A percentile compares a stretch with the other conserved stretches of the same genome.
phyloP scores from a whole-genome alignment of 2,113 vertebrate species.

The Haemorhous mexicanus region DNA sequence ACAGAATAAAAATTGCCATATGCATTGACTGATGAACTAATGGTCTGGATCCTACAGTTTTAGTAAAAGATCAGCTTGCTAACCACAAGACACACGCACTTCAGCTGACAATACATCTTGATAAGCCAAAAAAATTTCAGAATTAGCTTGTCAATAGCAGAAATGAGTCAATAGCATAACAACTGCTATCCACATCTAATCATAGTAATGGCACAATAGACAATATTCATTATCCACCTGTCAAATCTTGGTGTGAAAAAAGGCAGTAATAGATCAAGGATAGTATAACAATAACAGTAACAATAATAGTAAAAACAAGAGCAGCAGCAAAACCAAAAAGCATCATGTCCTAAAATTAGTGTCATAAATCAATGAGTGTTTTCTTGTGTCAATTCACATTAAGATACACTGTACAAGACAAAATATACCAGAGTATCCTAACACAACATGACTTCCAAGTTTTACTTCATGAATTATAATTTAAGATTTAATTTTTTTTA shows the following conservation, averaged over 20 bases:
- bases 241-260: slow-evolving; percentile 67
- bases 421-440: slow-evolving; percentile 47
- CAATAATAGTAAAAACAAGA: background rate
- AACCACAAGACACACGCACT: background rate
- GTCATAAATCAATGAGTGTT: slow-evolving; percentile 68
- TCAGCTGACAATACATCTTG: slow-evolving; percentile 51
- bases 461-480: slow-evolving; percentile 58
- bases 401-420: slow-evolving; percentile 53
- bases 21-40: background rate
- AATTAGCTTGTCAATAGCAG: slow-evolving; percentile 68
- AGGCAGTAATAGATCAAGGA: slow-evolving; percentile 63
- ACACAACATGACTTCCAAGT: slow-evolving; percentile 50
- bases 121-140: slow-evolving; percentile 50
- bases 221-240: slow-evolving; percentile 72
- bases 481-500: slow-evolving; percentile 34
- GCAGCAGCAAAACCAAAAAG: background rate
- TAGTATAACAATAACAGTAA: slow-evolving; percentile 21
- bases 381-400: slow-evolving; percentile 73
- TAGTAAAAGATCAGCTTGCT: background rate
- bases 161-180: slow-evolving; percentile 65
- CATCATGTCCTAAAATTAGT: slow-evolving; percentile 65
- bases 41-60: background rate
- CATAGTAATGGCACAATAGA: slow-evolving; percentile 67
- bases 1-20: background rate
- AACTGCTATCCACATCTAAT: slow-evolving; percentile 56